Evolutionary conservation across 1,140 invertebrate species (phyloP), one percentile per base, ranked within the genome.

Genomic region (Euura lappo): DNA sequence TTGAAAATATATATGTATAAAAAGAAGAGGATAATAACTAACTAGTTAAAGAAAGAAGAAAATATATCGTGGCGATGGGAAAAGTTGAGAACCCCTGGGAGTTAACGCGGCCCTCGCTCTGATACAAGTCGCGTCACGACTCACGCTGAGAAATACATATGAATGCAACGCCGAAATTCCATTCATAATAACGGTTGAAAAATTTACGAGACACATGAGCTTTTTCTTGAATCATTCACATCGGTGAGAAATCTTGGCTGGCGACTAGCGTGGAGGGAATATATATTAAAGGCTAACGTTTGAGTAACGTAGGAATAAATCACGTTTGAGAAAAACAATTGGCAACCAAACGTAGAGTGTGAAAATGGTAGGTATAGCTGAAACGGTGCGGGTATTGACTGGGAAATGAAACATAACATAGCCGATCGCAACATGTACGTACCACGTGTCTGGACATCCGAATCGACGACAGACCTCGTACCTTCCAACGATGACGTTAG

Each of bases 61-160:
- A 28, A 28, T 1, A 28, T 28, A 28, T 0, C 28, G 28, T 28
- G 28, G 28, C 28, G 28, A 28, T 28, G 3, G 3, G 51, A 3
- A 8, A 60, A 60, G 51, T 60, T 60, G 51, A 60, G 51, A 60
- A 5, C 10, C 51, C 51, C 51, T 60, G 51, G 51, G 51, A 60
- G 51, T n/a, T n/a, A 60, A 2, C 51, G 6, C 2, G 13, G 51
- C 8, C 28, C 28, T 28, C 4, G 51, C 3, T 8, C 13, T 5
- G 13, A 60, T 60, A n/a, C 51, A 60, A 8, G 51, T n/a, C 8
- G 13, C 8, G 13, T n/a, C 8, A 60, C 51, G 51, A 60, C 51
- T 60, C 51, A 60, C 51, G 51, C 51, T 60, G 51, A 11, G 51
- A 60, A n/a, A 60, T 11, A 60, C n/a, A 60, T 60, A 60, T 60